Evolutionary conservation across 35 echinoderm and acorn worm species (phyloP).

Genomic region (Ophiothrix spiculata): DNA sequence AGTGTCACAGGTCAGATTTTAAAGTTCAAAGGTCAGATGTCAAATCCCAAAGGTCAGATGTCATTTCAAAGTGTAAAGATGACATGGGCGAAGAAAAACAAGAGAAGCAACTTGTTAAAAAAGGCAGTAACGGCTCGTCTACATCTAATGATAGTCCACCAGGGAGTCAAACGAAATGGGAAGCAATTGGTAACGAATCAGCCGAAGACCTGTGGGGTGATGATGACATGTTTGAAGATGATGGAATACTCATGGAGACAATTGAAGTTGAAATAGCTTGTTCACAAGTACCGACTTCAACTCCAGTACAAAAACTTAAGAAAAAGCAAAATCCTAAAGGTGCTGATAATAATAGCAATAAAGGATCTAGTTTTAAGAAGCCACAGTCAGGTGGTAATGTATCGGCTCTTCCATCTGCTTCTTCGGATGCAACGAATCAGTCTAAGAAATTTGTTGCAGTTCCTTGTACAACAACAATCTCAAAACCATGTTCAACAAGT

Average conservation of each 20-base stretch:
- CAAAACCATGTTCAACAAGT: too few species aligned
- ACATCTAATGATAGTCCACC: background rate
- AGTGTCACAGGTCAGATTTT: too few species aligned
- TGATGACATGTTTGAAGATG: conserved; percentile 7
- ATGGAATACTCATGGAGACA: background rate
- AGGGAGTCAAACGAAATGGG: conserved; percentile 2
- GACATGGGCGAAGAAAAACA: too few species aligned
- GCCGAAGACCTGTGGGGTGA: background rate
- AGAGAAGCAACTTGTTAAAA: background rate
- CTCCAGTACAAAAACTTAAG: background rate
- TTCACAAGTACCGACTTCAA: background rate
- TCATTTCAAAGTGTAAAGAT: too few species aligned
- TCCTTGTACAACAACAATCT: too few species aligned
- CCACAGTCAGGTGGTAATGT: too few species aligned
- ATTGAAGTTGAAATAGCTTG: conserved; percentile 5
- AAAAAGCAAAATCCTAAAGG: background rate
- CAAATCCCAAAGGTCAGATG: too few species aligned
- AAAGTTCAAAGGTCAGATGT: too few species aligned
- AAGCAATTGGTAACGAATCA: background rate
- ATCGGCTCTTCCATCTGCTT: too few species aligned
- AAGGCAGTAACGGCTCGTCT: background rate
- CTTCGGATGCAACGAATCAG: too few species aligned
- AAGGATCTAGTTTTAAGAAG: too few species aligned
- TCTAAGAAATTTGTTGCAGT: too few species aligned
- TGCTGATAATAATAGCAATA: background rate